These are phyloP conservation scores for Catotricha subobsoleta DNA, from an alignment of 2,888 invertebrate genomes.

Conservation along the genomic window DNA sequence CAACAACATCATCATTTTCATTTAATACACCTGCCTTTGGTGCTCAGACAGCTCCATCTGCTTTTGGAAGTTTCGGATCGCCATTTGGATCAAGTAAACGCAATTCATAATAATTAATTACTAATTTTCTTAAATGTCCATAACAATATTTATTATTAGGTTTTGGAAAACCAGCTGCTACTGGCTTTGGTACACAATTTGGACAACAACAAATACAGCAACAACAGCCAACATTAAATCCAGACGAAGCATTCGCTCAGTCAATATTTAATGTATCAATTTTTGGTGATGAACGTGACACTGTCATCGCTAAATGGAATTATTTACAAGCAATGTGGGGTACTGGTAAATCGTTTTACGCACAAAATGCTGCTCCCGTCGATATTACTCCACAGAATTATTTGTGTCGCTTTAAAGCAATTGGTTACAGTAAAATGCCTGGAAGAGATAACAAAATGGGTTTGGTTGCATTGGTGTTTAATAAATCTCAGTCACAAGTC, in stretches of 20 bases:
- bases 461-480: slow-evolving; percentile 67
- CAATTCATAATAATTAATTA: neutral
- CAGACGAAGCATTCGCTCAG: slow-evolving; percentile 51
- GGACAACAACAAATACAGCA: slow-evolving; percentile 22
- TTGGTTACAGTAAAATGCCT: slow-evolving; percentile 80
- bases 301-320: slow-evolving; percentile 86
- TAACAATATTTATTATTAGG: slow-evolving; percentile 12
- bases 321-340: slow-evolving; percentile 54
- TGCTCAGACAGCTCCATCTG: slow-evolving; percentile 12
- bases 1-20: neutral
- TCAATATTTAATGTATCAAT: slow-evolving; percentile 63
- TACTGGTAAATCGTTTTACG: slow-evolving; percentile 58
- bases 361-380: slow-evolving; percentile 54
- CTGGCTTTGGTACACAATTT: slow-evolving; percentile 21
- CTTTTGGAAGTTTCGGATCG: slow-evolving; percentile 26
- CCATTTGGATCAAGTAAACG: slow-evolving; percentile 16
- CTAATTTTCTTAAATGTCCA: neutral
- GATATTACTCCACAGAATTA: slow-evolving; percentile 79
- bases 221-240: slow-evolving; percentile 38
- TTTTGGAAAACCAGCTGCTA: slow-evolving; percentile 26
- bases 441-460: slow-evolving; percentile 82
- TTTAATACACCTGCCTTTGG: slow-evolving; percentile 5
- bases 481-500: slow-evolving; percentile 62
- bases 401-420: slow-evolving; percentile 83
- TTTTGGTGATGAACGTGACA: slow-evolving; percentile 90